A percentile compares a stretch with the other conserved stretches of the same genome.
These are phyloP conservation scores for Yoshiicerus persimilis DNA, from an alignment of 1,140 invertebrate species.

Conservation along the genomic window DNA sequence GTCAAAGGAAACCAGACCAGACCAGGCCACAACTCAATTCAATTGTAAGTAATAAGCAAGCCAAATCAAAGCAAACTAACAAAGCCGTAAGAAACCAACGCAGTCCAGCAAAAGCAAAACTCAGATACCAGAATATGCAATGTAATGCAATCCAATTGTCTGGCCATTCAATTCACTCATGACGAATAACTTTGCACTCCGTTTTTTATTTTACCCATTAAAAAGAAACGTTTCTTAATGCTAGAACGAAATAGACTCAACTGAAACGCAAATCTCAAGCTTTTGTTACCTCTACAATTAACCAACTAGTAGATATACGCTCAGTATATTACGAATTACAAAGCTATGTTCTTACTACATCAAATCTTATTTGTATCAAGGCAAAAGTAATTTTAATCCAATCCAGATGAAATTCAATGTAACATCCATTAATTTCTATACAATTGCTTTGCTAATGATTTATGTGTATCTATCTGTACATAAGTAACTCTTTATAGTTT, in stretches of 20 bases:
- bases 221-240: neutral
- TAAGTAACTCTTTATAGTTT: no score
- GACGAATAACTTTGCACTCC: neutral
- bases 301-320: neutral
- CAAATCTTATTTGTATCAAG: neutral
- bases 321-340: neutral
- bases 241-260: neutral
- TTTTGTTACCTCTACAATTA: neutral
- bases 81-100: neutral
- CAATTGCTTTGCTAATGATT: neutral
- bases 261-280: neutral
- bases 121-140: neutral
- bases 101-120: neutral
- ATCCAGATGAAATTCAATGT: neutral
- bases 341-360: neutral
- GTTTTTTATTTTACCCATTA: neutral
- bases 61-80: neutral
- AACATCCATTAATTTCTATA: neutral
- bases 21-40: neutral
- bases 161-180: neutral
- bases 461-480: neutral
- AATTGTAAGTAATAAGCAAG: neutral
- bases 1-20: neutral
- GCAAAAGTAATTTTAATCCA: neutral
- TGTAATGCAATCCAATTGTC: neutral